These are phyloP conservation scores for Thereuonema tuberculata DNA, from an alignment of 1,140 invertebrate genomes.

Conservation along the genomic window DNA sequence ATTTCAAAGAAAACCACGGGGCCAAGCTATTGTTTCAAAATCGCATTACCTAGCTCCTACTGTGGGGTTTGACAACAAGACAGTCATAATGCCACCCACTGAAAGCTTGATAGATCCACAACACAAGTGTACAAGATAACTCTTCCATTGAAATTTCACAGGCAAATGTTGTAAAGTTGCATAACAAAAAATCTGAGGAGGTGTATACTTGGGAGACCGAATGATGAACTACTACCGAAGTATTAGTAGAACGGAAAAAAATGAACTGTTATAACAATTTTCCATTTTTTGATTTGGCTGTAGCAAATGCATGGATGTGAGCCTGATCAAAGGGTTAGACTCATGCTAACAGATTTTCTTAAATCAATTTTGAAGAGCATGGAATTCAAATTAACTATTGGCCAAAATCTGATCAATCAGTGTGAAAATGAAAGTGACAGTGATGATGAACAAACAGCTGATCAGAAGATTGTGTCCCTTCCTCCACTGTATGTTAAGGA, in stretches of 20 bases:
- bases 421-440: background rate
- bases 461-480: background rate
- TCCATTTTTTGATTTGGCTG: conserved; percentile 15
- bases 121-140: background rate
- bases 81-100: background rate
- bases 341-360: background rate
- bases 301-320: conserved; percentile 19
- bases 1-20: background rate
- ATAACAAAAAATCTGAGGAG: too few relatives aligned
- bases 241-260: conserved; percentile 14
- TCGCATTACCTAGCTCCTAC: background rate
- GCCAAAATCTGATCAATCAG: background rate
- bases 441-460: too few relatives aligned
- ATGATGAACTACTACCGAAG: conserved; percentile 15
- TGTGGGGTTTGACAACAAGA: background rate
- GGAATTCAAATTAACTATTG: too few relatives aligned
- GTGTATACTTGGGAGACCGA: conserved; percentile 18
- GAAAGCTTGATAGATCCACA: background rate
- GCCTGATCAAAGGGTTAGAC: conserved; percentile 10
- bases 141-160: too few relatives aligned
- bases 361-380: background rate
- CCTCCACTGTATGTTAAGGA: background rate
- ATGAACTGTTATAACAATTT: conserved; percentile 21
- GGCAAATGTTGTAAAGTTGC: too few relatives aligned
- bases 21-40: background rate